Conservation (phyloP, 2,888 invertebrate species). For the Iphiclides podalirius region DNA sequence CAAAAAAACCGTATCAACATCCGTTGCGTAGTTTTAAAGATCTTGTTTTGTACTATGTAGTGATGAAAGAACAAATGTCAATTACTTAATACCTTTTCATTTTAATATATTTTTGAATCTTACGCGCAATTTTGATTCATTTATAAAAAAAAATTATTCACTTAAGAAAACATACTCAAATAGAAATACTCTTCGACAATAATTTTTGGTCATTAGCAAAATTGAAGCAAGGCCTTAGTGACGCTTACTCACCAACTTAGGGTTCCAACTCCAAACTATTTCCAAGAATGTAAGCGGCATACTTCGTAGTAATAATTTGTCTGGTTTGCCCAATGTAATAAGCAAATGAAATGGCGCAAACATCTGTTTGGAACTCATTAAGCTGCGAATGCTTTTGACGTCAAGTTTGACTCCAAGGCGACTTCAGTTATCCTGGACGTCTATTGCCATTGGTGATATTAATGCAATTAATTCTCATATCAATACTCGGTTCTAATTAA, state of each 20-base stretch:
- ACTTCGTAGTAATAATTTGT: conserved; percentile 55
- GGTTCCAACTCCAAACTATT: conserved; percentile 42
- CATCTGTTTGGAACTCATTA: conserved; percentile 52
- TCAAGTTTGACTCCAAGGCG: conserved; percentile 40
- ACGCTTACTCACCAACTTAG: too few species aligned
- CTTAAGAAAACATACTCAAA: too few species aligned
- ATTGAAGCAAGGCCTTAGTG: too few species aligned
- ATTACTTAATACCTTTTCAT: too few species aligned
- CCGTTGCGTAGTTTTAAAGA: too few species aligned
- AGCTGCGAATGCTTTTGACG: conserved; percentile 45
- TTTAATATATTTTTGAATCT: too few species aligned
- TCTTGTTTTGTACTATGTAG: too few species aligned
- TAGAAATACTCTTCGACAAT: conserved; percentile 22
- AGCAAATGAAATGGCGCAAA: conserved; percentile 53
- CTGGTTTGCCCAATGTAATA: conserved; percentile 52
- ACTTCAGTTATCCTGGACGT: conserved; percentile 34
- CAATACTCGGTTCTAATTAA: conserved; percentile 9
- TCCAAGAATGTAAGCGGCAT: conserved; percentile 53
- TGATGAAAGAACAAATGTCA: too few species aligned
- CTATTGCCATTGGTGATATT: conserved; percentile 42
- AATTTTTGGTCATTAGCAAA: conserved; percentile 25
- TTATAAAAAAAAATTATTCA: too few species aligned
- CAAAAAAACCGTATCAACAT: too few species aligned
- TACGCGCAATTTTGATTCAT: too few species aligned
- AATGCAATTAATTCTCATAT: conserved; percentile 34